A percentile compares a stretch with the other conserved stretches of the same genome.
Evolutionary conservation across 2,888 invertebrate genomes (phyloP).

Genomic region (Xestia sexstrigata): DNA sequence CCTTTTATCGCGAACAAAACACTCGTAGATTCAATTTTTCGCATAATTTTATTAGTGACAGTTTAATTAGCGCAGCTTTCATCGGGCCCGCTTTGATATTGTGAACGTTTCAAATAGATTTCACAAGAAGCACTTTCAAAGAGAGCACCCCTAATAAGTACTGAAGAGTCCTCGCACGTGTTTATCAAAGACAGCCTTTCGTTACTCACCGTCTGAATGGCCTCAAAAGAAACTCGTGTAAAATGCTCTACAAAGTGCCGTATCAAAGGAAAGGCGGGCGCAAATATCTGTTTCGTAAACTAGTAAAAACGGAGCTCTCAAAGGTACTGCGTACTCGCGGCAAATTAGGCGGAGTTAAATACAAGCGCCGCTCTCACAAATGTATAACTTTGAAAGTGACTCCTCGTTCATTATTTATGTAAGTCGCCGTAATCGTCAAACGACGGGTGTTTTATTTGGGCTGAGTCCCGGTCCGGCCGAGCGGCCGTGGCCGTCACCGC

Average conservation of each 20-base stretch:
- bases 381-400: conserved; percentile 88
- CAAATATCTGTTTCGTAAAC: conserved; percentile 91
- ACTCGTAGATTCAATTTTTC: conserved; percentile 86
- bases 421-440: conserved; percentile 87
- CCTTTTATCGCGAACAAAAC: conserved; percentile 79
- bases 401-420: conserved; percentile 89
- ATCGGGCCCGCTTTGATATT: conserved; percentile 89
- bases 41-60: conserved; percentile 90
- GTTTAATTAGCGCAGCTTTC: conserved; percentile 90
- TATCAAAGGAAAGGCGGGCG: conserved; percentile 90
- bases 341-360: conserved; percentile 91
- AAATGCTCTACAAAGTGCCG: conserved; percentile 91
- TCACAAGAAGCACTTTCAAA: conserved; percentile 90
- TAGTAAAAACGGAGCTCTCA: conserved; percentile 90
- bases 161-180: conserved; percentile 91
- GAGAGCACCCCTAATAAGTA: conserved; percentile 91
- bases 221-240: conserved; percentile 91
- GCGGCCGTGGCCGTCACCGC: conserved; percentile 61
- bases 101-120: conserved; percentile 90
- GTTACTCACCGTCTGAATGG: conserved; percentile 91
- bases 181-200: conserved; percentile 91
- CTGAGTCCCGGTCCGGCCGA: conserved; percentile 76
- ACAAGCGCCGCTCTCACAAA: conserved; percentile 87
- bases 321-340: conserved; percentile 89
- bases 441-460: conserved; percentile 81